Base-by-base conservation (phyloP, 2,888 invertebrate genomes). In the Philereme transversata region DNA sequence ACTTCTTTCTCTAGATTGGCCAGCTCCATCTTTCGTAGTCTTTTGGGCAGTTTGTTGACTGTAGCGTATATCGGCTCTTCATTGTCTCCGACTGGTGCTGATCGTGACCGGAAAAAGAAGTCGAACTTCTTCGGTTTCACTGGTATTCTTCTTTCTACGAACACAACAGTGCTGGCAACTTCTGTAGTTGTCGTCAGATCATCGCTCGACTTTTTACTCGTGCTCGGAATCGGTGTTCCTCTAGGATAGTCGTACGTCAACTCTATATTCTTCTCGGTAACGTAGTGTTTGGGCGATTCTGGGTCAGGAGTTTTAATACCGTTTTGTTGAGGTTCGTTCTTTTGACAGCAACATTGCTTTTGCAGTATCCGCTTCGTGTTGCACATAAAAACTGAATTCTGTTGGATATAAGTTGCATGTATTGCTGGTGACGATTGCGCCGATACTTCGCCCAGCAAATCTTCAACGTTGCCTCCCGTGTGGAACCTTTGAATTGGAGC, bases 391-490 rank as follows among this genome's bases (percentile, higher is more conserved):
- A 91, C 88, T 0, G 92, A 92, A 69, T 93, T 92, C 66, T 92
- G 90, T 70, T 92, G 90, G 56, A 92, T 91, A 69, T 79, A 88
- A 0, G 91, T 91, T 4, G 91, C 89, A 62, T 90, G 90, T 68
- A 90, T 85, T 0, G 84, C 79, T 0, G 90, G 85, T 43, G 79
- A 69, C 0, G 94, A 93, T 76, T 95, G 95, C 5, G 63, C 63
- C 7, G 63, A 63, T 33, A 95, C 95, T 64, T 96, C 95, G 60
- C 95, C 94, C 0, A 96, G 83, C 47, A 96, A 83, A 64, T 95
- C 94, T 70, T 96, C 95, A 45, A 96, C 86, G 75, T 95, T 95
- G 0, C 95, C 95, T 8, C 94, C 94, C 34, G 93, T 94, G 72
- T 88, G 88, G 78, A 93, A 93, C 45, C 88, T 80, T 54, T 86